These are phyloP conservation scores for Drosophila tripunctata DNA, from an alignment of 2,888 invertebrate species.

Conservation along the genomic window DNA sequence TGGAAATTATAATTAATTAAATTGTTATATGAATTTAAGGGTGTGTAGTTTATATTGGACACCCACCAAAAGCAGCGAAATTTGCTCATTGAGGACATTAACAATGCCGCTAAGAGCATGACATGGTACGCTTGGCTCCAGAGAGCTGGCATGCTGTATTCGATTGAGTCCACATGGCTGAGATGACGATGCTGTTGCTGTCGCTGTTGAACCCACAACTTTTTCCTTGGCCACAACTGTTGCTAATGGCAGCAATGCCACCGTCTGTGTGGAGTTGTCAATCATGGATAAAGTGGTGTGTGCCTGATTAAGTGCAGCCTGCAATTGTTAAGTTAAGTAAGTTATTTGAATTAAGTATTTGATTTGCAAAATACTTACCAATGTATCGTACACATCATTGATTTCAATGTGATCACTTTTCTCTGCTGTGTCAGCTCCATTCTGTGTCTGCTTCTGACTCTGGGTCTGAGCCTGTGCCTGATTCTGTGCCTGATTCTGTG, in stretches of 20 bases:
- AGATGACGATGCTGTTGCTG: not conserved
- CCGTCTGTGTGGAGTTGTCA: constrained; percentile 72
- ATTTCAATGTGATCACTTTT: constrained; percentile 73
- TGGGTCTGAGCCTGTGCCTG: too few relatives aligned
- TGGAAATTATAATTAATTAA: constrained; percentile 1
- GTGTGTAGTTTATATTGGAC: not conserved
- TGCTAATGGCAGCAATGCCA: constrained; percentile 22
- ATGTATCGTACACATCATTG: constrained; percentile 79
- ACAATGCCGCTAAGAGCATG: constrained; percentile 87
- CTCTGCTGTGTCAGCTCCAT: constrained; percentile 3
- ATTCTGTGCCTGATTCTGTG: too few relatives aligned
- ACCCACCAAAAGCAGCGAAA: constrained; percentile 88
- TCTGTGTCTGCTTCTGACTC: constrained; percentile 7
- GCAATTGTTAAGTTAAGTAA: not conserved
- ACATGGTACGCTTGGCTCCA: constrained; percentile 87
- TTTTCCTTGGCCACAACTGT: constrained; percentile 29
- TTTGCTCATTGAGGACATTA: constrained; percentile 87
- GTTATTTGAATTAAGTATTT: not conserved
- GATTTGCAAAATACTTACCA: constrained; percentile 58
- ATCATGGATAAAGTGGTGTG: constrained; percentile 61
- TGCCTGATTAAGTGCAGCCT: constrained; percentile 64
- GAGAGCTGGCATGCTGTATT: constrained; percentile 83
- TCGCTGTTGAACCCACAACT: constrained; percentile 17
- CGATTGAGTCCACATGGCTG: constrained; percentile 83
- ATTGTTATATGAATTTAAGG: not conserved